A percentile compares a stretch with the other conserved stretches of the same genome.
Evolutionary conservation across 2,113 vertebrate genomes (phyloP).

Genomic region (Myxocyprinus asiaticus): DNA sequence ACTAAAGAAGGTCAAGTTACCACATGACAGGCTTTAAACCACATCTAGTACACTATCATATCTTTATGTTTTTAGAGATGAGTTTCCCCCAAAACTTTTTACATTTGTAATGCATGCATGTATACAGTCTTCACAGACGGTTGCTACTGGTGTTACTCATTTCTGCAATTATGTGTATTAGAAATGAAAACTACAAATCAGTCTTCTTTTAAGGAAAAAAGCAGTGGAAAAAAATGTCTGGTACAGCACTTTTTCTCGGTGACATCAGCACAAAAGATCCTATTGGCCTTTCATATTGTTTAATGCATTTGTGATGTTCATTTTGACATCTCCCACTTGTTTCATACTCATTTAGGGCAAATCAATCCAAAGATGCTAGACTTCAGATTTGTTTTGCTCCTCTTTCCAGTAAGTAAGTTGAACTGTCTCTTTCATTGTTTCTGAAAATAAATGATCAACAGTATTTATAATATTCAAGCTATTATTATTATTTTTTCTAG

Average conservation of each 20-base stretch:
- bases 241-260: not conserved
- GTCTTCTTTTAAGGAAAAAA: not conserved
- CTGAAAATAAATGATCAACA: not conserved
- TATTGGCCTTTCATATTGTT: not conserved
- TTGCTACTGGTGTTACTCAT: too few species aligned
- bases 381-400: slow-evolving; percentile 24
- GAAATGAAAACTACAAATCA: not conserved
- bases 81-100: not conserved
- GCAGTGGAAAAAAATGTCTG: not conserved
- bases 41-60: slow-evolving; percentile 26
- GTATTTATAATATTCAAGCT: not conserved
- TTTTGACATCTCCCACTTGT: not conserved
- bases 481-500: not conserved
- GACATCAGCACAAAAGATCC: not conserved
- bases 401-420: slow-evolving; percentile 43
- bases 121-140: not conserved
- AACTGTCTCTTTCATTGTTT: not conserved
- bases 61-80: not conserved
- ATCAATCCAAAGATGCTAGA: slow-evolving; percentile 33
- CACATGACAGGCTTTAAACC: slow-evolving; percentile 23
- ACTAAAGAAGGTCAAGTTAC: slow-evolving; percentile 43
- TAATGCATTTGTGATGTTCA: not conserved
- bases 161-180: not conserved
- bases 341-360: not conserved
- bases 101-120: not conserved